Conservation (phyloP, 1,140 invertebrate species). For the Euwallacea fornicatus region DNA sequence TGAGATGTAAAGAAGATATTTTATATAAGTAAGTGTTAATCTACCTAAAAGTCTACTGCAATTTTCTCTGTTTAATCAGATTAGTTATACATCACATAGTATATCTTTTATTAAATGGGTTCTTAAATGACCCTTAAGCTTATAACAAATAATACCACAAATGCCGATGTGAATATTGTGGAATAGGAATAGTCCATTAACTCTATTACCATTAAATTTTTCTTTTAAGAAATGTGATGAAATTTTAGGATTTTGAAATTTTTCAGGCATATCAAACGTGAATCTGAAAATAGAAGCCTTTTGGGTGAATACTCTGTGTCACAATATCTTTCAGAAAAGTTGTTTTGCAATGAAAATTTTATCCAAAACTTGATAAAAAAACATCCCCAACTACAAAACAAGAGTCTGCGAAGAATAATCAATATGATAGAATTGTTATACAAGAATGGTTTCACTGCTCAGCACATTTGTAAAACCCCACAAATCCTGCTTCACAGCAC, state of each 20-base stretch:
- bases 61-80: not conserved
- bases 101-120: too few relatives aligned
- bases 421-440: slow-evolving; percentile 58
- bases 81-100: too few relatives aligned
- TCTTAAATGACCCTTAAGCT: too few relatives aligned
- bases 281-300: slow-evolving; percentile 54
- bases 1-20: slow-evolving; percentile 53
- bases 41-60: slow-evolving; percentile 48
- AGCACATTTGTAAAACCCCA: slow-evolving; percentile 56
- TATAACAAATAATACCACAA: too few relatives aligned
- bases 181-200: not conserved
- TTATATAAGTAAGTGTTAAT: slow-evolving; percentile 25
- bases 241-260: not conserved
- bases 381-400: slow-evolving; percentile 55
- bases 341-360: slow-evolving; percentile 52
- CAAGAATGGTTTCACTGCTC: slow-evolving; percentile 53
- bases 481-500: slow-evolving; percentile 58
- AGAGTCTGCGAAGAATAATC: slow-evolving; percentile 56
- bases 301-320: slow-evolving; percentile 54
- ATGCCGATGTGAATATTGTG: not conserved
- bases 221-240: not conserved
- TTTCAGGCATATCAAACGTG: slow-evolving; percentile 50
- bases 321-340: slow-evolving; percentile 56
- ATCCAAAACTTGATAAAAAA: slow-evolving; percentile 53
- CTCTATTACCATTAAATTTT: not conserved